Conservation (phyloP, 2,888 invertebrate species). For the Tipula unca region DNA sequence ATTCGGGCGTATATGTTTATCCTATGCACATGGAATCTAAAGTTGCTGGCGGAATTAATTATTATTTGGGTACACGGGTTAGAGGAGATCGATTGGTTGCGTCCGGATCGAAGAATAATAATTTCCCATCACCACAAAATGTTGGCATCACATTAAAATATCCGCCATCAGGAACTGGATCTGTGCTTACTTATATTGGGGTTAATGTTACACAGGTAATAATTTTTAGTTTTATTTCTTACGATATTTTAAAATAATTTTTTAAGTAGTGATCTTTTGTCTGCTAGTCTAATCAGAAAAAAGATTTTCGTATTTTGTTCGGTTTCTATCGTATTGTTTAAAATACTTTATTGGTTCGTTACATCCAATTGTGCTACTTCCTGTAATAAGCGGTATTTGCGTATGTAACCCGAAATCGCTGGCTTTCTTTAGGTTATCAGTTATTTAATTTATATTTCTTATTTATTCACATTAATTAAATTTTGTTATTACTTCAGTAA, state of each 20-base stretch:
- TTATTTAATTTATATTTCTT: too few relatives aligned
- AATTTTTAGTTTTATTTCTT: neutral
- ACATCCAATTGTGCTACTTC: neutral
- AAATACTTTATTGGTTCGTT: too few relatives aligned
- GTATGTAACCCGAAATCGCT: neutral
- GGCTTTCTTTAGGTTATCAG: neutral
- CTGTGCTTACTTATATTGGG: constrained; percentile 23
- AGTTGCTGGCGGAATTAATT: constrained; percentile 20
- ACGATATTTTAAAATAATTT: too few relatives aligned
- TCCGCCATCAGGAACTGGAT: constrained; percentile 24
- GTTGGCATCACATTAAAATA: constrained; percentile 25
- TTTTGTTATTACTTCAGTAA: neutral
- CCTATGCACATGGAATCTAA: constrained; percentile 14
- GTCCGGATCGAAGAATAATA: constrained; percentile 22
- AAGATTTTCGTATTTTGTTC: neutral
- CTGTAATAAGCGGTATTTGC: neutral
- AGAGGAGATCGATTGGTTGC: constrained; percentile 25
- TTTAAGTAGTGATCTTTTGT: neutral
- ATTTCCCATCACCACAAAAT: constrained; percentile 25
- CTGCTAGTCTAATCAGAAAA: neutral
- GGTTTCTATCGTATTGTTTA: neutral
- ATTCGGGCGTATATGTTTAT: constrained; percentile 21
- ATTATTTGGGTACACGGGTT: constrained; percentile 21
- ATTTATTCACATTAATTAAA: neutral
- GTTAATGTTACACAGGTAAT: constrained; percentile 25